Evolutionary conservation across 2,113 vertebrate genomes (phyloP).

Genomic region (Climacteris rufus): DNA sequence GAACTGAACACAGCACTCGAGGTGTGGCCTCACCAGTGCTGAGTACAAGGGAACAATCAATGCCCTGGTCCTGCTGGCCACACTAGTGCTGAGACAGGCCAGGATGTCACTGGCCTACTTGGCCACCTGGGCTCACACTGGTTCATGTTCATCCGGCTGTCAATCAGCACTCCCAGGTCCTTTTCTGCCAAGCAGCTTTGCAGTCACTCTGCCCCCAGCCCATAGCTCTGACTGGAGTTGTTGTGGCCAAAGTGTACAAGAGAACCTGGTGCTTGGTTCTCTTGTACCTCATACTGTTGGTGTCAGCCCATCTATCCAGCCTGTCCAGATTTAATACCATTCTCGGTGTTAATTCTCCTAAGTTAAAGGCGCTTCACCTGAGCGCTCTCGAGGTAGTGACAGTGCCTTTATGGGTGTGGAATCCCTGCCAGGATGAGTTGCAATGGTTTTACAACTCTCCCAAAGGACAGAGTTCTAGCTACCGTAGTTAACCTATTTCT

Average conservation of each 20-base stretch:
- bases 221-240: neutral
- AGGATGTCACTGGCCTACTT: neutral
- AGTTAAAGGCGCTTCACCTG: no score
- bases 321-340: neutral
- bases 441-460: no score
- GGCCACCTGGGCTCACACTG: neutral
- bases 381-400: no score
- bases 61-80: neutral
- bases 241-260: neutral
- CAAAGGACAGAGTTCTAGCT: no score
- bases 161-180: neutral
- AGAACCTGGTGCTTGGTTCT: neutral
- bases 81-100: accelerated
- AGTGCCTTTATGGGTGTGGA: no score
- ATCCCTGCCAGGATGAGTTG: no score
- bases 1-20: neutral
- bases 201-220: neutral
- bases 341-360: neutral
- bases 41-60: neutral
- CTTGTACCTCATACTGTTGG: neutral
- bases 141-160: neutral
- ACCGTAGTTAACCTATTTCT: no score
- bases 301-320: neutral
- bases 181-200: neutral
- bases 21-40: neutral